Percentiles rank a stretch among this genome's conserved stretches.
These are phyloP conservation scores for Axis porcinus DNA, from an alignment of 2,113 vertebrate species.

Conservation along the genomic window DNA sequence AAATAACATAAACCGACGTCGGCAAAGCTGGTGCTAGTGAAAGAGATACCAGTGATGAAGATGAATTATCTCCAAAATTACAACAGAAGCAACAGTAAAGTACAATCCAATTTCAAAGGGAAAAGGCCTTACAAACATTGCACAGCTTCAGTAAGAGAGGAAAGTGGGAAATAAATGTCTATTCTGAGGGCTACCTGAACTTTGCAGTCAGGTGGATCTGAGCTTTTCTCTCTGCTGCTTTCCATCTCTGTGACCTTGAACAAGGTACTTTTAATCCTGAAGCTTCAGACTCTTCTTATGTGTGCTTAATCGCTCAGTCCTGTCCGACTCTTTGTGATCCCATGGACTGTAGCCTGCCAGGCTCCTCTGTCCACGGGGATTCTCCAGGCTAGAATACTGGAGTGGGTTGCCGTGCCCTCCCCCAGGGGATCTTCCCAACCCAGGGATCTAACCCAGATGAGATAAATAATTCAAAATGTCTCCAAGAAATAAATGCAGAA, in stretches of 20 bases:
- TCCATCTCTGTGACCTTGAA: background rate
- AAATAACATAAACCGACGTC: background rate
- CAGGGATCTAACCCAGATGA: background rate
- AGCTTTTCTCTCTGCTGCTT: background rate
- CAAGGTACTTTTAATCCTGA: background rate
- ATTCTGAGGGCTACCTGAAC: background rate
- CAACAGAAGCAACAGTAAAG: background rate
- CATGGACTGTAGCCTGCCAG: background rate
- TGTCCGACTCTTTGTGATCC: background rate
- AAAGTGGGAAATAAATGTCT: background rate
- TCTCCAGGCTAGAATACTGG: background rate
- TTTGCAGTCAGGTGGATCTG: background rate
- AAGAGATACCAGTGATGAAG: background rate
- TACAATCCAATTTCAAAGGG: background rate
- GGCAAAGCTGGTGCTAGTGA: background rate
- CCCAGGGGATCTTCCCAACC: background rate
- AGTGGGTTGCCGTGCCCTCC: background rate
- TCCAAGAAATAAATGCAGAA: background rate
- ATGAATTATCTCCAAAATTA: background rate
- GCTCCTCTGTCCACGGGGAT: background rate
- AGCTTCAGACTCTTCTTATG: background rate
- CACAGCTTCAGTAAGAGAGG: background rate
- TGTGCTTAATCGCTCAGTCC: background rate
- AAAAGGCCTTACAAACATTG: background rate
- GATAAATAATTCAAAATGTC: background rate